Conservation (phyloP, 2,113 vertebrate species). For the Planiliza haematocheilus region DNA sequence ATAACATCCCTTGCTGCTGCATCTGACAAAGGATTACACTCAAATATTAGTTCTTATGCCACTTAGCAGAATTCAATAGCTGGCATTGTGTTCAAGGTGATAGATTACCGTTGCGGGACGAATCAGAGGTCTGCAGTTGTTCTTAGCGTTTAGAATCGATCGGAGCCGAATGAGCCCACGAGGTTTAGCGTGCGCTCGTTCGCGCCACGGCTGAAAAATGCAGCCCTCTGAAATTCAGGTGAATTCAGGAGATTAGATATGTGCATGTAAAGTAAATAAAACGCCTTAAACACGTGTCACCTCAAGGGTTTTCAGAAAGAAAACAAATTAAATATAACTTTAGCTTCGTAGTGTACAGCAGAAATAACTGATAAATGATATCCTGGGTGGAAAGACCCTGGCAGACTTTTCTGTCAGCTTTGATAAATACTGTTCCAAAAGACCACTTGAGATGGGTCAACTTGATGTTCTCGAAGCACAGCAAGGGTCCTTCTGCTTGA, state of each 20-base stretch:
- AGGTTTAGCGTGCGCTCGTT: constrained; percentile 23
- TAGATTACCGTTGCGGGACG: constrained; percentile 15
- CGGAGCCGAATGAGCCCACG: background rate
- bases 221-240: too few relatives aligned
- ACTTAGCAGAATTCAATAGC: constrained; percentile 25
- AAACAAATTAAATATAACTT: background rate
- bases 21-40: background rate
- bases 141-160: constrained; percentile 22
- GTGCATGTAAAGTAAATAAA: too few relatives aligned
- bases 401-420: background rate
- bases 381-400: background rate
- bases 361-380: background rate
- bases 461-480: too few relatives aligned
- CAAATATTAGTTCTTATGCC: constrained; percentile 2
- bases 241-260: background rate
- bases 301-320: too few relatives aligned
- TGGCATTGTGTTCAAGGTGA: constrained; percentile 12
- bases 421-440: background rate
- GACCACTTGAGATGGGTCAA: too few relatives aligned
- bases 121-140: constrained; percentile 14
- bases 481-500: too few relatives aligned
- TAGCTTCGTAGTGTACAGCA: too few relatives aligned
- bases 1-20: too few relatives aligned
- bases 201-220: constrained; percentile 9
- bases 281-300: too few relatives aligned